A percentile compares a stretch with the other conserved stretches of the same genome.
These are phyloP conservation scores for Furnarius figulus DNA, from an alignment of 2,113 vertebrate genomes.

Conservation along the genomic window DNA sequence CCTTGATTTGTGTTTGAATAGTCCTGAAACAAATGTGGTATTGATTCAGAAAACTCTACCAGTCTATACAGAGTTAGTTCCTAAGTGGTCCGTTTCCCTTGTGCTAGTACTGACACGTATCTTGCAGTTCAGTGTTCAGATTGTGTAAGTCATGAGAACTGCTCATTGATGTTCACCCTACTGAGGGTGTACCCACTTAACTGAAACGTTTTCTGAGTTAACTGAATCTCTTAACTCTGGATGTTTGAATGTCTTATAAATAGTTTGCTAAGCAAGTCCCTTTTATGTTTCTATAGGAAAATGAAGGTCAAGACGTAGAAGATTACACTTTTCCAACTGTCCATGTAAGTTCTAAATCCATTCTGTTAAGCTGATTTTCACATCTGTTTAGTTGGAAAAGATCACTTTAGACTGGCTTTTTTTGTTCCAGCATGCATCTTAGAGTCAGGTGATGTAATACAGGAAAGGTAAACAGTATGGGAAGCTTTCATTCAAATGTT, in stretches of 20 bases:
- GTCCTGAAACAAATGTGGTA: background rate
- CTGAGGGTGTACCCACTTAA: background rate
- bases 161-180: background rate
- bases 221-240: background rate
- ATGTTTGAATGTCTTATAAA: background rate
- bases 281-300: constrained; percentile 70
- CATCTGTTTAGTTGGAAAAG: background rate
- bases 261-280: background rate
- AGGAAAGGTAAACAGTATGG: background rate
- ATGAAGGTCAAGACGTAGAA: constrained; percentile 77
- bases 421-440: background rate
- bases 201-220: background rate
- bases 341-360: constrained; percentile 71
- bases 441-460: background rate
- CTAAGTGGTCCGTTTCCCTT: background rate
- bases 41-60: background rate
- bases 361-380: background rate
- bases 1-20: background rate
- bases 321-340: constrained; percentile 70
- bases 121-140: background rate
- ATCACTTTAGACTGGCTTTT: background rate
- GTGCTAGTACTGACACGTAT: background rate
- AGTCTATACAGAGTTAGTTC: background rate
- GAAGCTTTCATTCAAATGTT: background rate
- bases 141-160: background rate